Conservation (phyloP, 2,113 vertebrate genomes). For the Thermophis baileyi region DNA sequence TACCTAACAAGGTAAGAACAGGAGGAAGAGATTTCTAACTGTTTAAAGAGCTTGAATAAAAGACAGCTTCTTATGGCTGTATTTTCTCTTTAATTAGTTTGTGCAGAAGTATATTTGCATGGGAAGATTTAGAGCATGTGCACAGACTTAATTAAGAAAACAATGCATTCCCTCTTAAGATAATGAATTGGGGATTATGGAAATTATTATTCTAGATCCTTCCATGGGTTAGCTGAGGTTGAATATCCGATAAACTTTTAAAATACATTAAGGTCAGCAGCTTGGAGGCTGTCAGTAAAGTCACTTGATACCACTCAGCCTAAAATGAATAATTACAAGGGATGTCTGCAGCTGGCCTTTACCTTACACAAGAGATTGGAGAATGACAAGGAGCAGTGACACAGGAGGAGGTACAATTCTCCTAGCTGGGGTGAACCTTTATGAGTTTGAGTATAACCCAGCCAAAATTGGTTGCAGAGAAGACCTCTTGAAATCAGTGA, state of each 20-base stretch:
- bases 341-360: slow-evolving; percentile 37
- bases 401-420: neutral
- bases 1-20: slow-evolving; percentile 31
- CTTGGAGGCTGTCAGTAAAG: slow-evolving; percentile 59
- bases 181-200: slow-evolving; percentile 72
- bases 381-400: neutral
- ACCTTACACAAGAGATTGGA: slow-evolving; percentile 39
- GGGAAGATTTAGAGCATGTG: slow-evolving; percentile 69
- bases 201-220: slow-evolving; percentile 71
- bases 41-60: slow-evolving; percentile 64
- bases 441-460: neutral
- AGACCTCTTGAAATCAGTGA: neutral
- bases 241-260: slow-evolving; percentile 62
- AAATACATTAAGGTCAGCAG: slow-evolving; percentile 68
- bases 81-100: slow-evolving; percentile 74
- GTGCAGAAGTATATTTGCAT: slow-evolving; percentile 69
- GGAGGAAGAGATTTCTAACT: slow-evolving; percentile 47
- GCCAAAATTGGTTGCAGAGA: neutral
- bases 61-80: slow-evolving; percentile 68
- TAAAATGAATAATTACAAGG: slow-evolving; percentile 61
- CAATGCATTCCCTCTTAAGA: slow-evolving; percentile 70
- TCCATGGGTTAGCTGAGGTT: slow-evolving; percentile 66
- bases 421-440: neutral
- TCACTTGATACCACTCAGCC: slow-evolving; percentile 58
- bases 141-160: slow-evolving; percentile 73